A percentile compares a stretch with the other conserved stretches of the same genome.
These are phyloP conservation scores for Sorex fumeus DNA, from an alignment of 2,113 vertebrate species.

Conservation along the genomic window DNA sequence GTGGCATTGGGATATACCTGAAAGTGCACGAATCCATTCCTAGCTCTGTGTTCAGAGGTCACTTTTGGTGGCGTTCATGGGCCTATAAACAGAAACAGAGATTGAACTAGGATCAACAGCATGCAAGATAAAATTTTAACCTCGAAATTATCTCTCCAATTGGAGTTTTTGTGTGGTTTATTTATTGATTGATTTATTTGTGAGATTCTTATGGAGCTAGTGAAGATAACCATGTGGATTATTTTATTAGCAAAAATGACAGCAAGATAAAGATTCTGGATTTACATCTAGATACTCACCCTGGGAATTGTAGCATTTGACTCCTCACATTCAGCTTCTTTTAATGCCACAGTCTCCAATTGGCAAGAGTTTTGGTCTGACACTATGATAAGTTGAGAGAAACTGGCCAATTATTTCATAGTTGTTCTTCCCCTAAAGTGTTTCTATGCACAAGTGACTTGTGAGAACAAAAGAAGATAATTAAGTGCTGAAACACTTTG, in stretches of 20 bases:
- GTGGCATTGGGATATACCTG: no score
- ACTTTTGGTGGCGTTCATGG: no score
- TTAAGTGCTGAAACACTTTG: conserved; percentile 76
- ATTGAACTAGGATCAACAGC: no score
- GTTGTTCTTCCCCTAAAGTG: conserved; percentile 6
- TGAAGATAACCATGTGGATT: not conserved
- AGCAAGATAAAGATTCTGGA: not conserved
- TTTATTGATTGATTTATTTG: not conserved
- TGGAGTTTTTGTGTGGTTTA: no score
- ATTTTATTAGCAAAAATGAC: not conserved
- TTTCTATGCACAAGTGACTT: conserved; percentile 77
- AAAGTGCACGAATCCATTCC: no score
- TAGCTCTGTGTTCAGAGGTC: no score
- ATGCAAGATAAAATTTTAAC: no score
- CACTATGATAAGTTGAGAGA: not conserved
- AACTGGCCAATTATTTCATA: not conserved
- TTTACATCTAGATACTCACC: not conserved
- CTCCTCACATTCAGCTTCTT: not conserved
- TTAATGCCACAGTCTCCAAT: not conserved
- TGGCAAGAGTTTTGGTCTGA: not conserved
- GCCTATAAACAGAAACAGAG: no score
- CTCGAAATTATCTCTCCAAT: no score
- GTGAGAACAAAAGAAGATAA: conserved; percentile 76
- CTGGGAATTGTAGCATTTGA: not conserved
- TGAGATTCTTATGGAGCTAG: not conserved